These are phyloP conservation scores for Cyprinodon tularosa DNA, from an alignment of 2,113 vertebrate species.

Conservation along the genomic window DNA sequence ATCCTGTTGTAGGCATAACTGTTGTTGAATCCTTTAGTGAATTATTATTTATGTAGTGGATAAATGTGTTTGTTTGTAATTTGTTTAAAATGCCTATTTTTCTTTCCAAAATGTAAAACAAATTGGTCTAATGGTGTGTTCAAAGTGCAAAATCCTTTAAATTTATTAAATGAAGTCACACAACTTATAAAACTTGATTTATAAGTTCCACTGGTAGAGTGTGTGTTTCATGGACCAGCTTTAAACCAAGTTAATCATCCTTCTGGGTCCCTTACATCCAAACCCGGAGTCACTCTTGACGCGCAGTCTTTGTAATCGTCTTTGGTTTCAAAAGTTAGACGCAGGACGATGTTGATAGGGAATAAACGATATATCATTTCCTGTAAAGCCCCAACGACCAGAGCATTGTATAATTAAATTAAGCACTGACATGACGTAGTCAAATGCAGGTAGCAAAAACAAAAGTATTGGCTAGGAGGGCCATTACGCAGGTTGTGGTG, in stretches of 20 bases:
- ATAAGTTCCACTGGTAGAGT: conserved; percentile 8
- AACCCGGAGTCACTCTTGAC: conserved; percentile 39
- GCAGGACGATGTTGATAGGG: conserved; percentile 17
- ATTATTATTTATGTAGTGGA: not conserved
- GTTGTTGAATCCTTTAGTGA: not conserved
- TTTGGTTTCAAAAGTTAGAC: conserved; percentile 46
- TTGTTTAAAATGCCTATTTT: not conserved
- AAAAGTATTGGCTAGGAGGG: conserved; percentile 58
- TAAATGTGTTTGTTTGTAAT: not conserved
- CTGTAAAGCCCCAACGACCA: conserved; percentile 52
- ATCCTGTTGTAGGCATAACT: not conserved
- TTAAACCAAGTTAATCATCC: conserved; percentile 22
- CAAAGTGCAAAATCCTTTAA: not conserved
- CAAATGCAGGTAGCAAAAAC: conserved; percentile 68
- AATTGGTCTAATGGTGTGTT: not conserved
- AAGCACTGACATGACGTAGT: conserved; percentile 62
- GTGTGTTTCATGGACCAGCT: conserved; percentile 2
- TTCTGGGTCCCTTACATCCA: conserved; percentile 3
- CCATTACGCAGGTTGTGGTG: conserved; percentile 79
- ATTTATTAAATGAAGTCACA: not conserved
- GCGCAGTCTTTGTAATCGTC: conserved; percentile 57
- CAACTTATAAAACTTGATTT: not conserved
- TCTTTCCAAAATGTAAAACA: not conserved
- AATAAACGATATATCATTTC: conserved; percentile 65
- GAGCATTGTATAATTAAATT: conserved; percentile 69